Base-by-base conservation (phyloP, 2,888 invertebrate genomes). In the Conomelus anceps region DNA sequence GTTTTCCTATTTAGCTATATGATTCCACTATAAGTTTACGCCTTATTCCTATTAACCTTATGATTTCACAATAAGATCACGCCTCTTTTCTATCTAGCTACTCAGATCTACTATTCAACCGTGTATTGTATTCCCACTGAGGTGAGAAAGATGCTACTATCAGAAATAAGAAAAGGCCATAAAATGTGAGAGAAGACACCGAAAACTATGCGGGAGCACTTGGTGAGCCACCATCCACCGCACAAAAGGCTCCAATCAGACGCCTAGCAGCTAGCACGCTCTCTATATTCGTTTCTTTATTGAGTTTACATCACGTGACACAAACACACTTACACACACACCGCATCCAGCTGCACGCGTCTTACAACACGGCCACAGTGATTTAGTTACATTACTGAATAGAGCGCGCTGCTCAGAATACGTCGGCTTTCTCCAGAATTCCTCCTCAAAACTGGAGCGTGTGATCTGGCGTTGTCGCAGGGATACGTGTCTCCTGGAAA, bases 301-400 rank as follows among this genome's bases (percentile, higher is more conserved):
- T 63, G 63, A 63, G 63, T 63, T 63, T 63, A n/a, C 63, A 63
- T 63, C 63, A 63, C 63, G 63, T 63, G 63, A 63, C 63, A 63
- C 63, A 63, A 63, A n/a, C n/a, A 63, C n/a, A 63, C 63, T n/a
- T n/a, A 63, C 63, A 20, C 17, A 13, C 17, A 41, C 17, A 41
- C 41, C 41, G 17, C n/a, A n/a, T n/a, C n/a, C n/a, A n/a, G n/a
- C n/a, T n/a, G 17, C 63, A 63, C 63, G 63, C 63, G 63, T 63
- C 63, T 34, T 34, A 34, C 9, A 34, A 9, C 86, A 86, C 86
- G 23, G 20, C 20, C 86, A 86, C 29, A 23, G 26, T 86, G 86
- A 86, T 86, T 86, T 86, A 86, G 86, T 86, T 86, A 86, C 86
- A 24, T 23, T 29, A 86, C 29, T 86, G 86, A 86, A 86, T 86